These are phyloP conservation scores for Dromiciops gliroides DNA, from an alignment of 2,113 vertebrate species.

Conservation along the genomic window DNA sequence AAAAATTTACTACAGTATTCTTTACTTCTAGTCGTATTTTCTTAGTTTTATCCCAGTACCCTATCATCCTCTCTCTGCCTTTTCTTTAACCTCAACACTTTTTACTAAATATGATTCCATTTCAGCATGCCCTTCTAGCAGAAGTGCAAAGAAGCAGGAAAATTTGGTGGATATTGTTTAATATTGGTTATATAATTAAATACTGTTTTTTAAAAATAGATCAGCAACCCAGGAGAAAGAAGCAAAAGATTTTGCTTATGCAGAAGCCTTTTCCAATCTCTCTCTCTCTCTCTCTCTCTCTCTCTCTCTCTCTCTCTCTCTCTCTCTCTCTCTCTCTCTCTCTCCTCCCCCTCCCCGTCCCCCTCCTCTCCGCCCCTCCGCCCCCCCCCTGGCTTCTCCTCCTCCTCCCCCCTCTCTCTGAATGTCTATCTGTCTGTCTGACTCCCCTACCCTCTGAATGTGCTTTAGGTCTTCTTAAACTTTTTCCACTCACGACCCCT, in stretches of 20 bases:
- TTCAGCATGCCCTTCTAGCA: constrained; percentile 41
- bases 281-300: constrained; percentile 8
- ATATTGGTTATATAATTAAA: constrained; percentile 26
- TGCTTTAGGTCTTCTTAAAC: not conserved
- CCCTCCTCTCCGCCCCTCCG: not conserved
- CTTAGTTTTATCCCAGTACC: not conserved
- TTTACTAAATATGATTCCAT: constrained; percentile 35
- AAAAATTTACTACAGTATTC: constrained; percentile 11
- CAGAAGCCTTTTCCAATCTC: constrained; percentile 42
- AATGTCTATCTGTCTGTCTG: no score
- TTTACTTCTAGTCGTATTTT: not conserved
- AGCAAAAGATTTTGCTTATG: constrained; percentile 19
- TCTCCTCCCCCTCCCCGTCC: not conserved
- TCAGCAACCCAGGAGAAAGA: constrained; percentile 40
- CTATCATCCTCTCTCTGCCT: not conserved
- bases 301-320: not conserved
- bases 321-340: not conserved
- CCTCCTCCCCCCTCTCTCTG: not conserved
- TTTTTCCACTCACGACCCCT: no score
- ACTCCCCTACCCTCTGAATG: not conserved
- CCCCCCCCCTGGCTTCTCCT: no score
- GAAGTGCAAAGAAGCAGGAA: constrained; percentile 16
- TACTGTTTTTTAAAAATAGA: constrained; percentile 60
- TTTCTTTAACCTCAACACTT: not conserved
- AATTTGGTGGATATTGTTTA: constrained; percentile 9